Base-by-base conservation (phyloP, 2,797 vertebrate species). In the Sebastes matsubarae region DNA sequence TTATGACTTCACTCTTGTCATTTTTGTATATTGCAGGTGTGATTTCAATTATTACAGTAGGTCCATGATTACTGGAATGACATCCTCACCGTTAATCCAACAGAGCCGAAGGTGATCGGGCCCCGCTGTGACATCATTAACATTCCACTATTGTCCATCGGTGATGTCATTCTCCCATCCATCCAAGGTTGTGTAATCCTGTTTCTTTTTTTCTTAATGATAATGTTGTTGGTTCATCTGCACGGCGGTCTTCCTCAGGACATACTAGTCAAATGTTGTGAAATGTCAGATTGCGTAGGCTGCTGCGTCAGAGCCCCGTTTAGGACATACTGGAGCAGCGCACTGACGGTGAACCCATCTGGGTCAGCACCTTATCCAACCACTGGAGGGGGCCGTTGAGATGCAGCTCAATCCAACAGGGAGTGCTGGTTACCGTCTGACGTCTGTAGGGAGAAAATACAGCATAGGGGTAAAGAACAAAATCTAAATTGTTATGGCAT, bases 261-360 rank as follows among this genome's bases (percentile, higher is more conserved):
- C 65, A 82, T 61, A 77, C 77, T 73, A 81, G 71, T 86, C 66
- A 24, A 79, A 82, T 46, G 57, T 68, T 78, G 64, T 72, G 88
- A 80, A 85, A 89, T 77, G 83, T 89, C 86, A 72, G 82, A 84
- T 78, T 86, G 87, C 87, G 38, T 60, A 14, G 13, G 18, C 80
- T 36, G 54, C 72, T 63, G 60, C 88, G 79, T 66, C 50, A 55
- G 50, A 22, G 80, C 82, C 88, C 79, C 0, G 69, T 83, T 97
- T 98, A 98, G 18, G 98, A 99, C 98, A 99, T 99, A 94, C 98
- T 99, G 84, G 98, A 99, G 89, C 98, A 99, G 88, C 98, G 98
- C 84, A 98, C 98, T 83, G 97, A 98, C 59, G 98, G 98, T n/a
- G 98, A 99, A 63, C 98, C 98, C 98, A 99, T 99, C 92, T 99